Evolutionary conservation across 2,797 vertebrate species (phyloP).

Genomic region (Semaprochilodus insignis): DNA sequence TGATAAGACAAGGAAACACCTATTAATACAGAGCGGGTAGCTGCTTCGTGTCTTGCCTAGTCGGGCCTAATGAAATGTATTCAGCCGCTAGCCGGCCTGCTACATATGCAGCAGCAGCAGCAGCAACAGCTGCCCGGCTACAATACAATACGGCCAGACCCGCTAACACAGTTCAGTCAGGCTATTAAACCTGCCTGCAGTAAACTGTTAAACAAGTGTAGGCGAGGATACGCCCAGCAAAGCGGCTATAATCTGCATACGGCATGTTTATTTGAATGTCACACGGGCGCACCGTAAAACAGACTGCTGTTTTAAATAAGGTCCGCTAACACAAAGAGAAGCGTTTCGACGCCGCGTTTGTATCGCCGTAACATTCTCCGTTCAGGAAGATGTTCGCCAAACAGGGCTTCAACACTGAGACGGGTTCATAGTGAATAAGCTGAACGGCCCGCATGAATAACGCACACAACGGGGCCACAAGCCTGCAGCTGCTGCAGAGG

Average conservation of each 20-base stretch:
- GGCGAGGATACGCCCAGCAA: background rate
- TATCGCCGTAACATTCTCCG: too few species aligned
- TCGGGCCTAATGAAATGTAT: conserved; percentile 20
- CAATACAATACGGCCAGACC: background rate
- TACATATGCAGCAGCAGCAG: conserved; percentile 45
- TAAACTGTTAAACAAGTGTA: too few species aligned
- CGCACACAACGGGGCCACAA: conserved; percentile 63
- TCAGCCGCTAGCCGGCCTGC: conserved; percentile 38
- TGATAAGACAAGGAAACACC: background rate
- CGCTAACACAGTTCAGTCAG: background rate
- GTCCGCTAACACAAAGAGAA: too few species aligned
- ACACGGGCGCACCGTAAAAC: too few species aligned
- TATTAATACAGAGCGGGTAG: background rate
- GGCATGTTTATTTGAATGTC: too few species aligned
- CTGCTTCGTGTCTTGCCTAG: background rate
- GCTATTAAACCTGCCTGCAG: background rate
- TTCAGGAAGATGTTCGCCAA: background rate
- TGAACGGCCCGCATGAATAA: conserved; percentile 84
- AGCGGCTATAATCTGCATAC: too few species aligned
- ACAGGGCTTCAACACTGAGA: conserved; percentile 33
- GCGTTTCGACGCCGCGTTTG: too few species aligned
- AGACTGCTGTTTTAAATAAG: too few species aligned
- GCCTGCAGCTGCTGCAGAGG: conserved; percentile 58
- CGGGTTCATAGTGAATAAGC: conserved; percentile 64
- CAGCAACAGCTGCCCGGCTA: conserved; percentile 14